Evolutionary conservation across 92 coral and sea anemone genomes (phyloP).

Genomic region (Metridium senile): DNA sequence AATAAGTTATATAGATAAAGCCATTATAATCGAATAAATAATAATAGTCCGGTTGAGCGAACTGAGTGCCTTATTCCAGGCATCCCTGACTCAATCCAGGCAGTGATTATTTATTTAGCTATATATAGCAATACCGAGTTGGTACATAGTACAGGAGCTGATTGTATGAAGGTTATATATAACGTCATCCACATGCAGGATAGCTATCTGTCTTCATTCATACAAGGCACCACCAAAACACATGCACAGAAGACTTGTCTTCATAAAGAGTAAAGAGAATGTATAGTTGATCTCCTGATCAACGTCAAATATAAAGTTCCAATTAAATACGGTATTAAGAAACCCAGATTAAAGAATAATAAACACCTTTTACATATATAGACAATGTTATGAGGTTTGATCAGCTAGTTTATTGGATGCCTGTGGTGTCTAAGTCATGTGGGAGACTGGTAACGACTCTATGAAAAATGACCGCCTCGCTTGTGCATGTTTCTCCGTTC

Average conservation of each 20-base stretch:
- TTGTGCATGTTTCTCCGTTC: no score
- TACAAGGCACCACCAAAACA: not conserved
- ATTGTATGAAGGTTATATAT: no score
- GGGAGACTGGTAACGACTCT: not conserved
- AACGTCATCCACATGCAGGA: no score
- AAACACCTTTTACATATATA: conserved; percentile 2
- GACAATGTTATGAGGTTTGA: not conserved
- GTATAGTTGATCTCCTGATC: not conserved
- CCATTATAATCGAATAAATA: not conserved
- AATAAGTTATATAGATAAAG: not conserved
- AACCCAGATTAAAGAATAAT: conserved; percentile 2
- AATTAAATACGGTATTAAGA: conserved; percentile 3
- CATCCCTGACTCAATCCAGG: not conserved
- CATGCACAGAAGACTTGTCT: not conserved
- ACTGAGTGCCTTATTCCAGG: not conserved
- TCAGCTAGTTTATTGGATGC: not conserved
- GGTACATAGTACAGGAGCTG: no score
- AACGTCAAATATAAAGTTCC: conserved; percentile 4
- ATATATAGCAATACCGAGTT: not conserved
- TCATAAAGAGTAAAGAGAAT: not conserved
- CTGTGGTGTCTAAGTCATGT: not conserved
- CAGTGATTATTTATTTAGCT: not conserved
- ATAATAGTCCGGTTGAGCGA: not conserved
- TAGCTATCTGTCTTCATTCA: not conserved
- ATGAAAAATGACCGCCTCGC: no score